Percentiles rank a stretch among this genome's conserved stretches.
phyloP scores from a whole-genome alignment of 2,888 invertebrate species.

The Himalopsyche japonica region DNA sequence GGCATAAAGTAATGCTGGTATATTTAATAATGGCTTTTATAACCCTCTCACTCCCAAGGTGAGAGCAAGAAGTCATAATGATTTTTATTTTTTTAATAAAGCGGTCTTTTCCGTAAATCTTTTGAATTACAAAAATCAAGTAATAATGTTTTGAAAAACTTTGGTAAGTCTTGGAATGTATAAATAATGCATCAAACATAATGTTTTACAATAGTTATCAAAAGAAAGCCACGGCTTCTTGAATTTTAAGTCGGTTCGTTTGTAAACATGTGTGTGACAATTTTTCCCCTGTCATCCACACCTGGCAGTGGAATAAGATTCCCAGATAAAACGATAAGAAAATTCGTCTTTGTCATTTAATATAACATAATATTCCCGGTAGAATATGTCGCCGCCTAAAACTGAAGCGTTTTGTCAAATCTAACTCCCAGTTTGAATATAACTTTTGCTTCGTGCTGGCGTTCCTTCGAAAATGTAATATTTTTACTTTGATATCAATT shows the following conservation, averaged over 20 bases:
- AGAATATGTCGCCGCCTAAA: background rate
- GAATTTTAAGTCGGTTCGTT: background rate
- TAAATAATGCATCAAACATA: background rate
- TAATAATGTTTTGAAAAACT: too few relatives aligned
- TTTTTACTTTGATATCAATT: background rate
- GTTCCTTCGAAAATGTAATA: background rate
- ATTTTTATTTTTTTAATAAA: too few relatives aligned
- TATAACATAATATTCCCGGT: slow-evolving; percentile 14
- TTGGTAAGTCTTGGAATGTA: too few relatives aligned
- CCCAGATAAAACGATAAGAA: slow-evolving; percentile 9
- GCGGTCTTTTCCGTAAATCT: too few relatives aligned
- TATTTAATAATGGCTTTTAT: background rate
- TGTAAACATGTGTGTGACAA: background rate
- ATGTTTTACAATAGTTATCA: background rate
- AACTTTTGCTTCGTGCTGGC: background rate
- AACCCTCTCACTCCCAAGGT: background rate
- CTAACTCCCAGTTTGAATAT: background rate
- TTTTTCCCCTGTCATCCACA: slow-evolving; percentile 14
- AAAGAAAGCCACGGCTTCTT: background rate
- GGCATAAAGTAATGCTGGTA: background rate
- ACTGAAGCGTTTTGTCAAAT: slow-evolving; percentile 10
- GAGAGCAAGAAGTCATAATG: too few relatives aligned
- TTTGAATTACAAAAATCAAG: too few relatives aligned
- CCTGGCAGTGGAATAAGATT: slow-evolving; percentile 4
- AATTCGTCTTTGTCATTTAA: slow-evolving; percentile 24